Percentiles rank a stretch among this genome's conserved stretches.
phyloP scores from a whole-genome alignment of 2,797 vertebrate species.

The Cheirogaleus major region DNA sequence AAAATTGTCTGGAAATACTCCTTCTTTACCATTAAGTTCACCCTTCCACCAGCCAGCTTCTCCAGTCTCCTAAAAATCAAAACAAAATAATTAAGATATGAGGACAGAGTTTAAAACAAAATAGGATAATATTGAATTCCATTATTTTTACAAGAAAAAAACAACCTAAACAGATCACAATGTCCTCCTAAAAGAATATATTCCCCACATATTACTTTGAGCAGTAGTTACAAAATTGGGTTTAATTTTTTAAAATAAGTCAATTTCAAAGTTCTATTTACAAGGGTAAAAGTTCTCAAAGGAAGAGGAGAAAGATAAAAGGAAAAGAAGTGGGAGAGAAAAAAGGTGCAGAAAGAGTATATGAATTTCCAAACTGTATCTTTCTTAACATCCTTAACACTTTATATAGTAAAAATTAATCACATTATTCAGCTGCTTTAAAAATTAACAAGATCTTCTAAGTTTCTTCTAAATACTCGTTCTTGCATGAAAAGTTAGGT shows the following conservation, averaged over 20 bases:
- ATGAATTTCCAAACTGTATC: neutral
- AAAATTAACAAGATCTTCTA: constrained; percentile 19
- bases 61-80: constrained; percentile 92
- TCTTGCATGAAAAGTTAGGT: neutral
- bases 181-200: neutral
- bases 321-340: neutral
- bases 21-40: constrained; percentile 92
- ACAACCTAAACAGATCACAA: neutral
- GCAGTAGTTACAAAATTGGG: neutral
- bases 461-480: neutral
- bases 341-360: neutral
- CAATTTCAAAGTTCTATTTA: neutral
- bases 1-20: constrained; percentile 97
- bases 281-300: neutral
- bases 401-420: neutral
- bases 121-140: neutral
- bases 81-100: constrained; percentile 34
- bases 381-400: neutral
- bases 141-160: constrained; percentile 27
- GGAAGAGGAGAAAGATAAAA: neutral
- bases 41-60: constrained; percentile 97
- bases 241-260: constrained; percentile 1
- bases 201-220: neutral
- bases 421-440: constrained; percentile 14
- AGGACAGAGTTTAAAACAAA: neutral